Conservation (phyloP, 2,113 vertebrate species). For the Oncorhynchus keta region DNA sequence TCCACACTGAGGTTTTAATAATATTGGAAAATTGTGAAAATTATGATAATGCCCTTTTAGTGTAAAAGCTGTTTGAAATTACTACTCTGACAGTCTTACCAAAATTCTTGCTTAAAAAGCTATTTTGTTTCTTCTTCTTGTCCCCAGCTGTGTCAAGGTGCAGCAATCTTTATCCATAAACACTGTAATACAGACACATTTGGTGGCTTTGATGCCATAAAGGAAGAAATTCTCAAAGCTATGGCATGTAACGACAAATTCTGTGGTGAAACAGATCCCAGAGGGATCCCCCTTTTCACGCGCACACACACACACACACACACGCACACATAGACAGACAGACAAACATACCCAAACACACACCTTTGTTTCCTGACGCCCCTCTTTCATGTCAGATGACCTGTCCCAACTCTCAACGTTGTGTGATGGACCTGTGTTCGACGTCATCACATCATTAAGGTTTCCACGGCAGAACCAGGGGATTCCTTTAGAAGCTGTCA, state of each 20-base stretch:
- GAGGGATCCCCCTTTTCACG: background rate
- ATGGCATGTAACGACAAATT: background rate
- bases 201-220: slow-evolving; percentile 14
- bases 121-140: background rate
- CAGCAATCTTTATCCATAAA: slow-evolving; percentile 42
- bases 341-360: no score
- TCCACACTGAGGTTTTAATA: no score
- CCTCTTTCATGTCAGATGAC: background rate
- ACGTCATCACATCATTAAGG: background rate
- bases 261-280: background rate
- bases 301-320: background rate
- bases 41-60: slow-evolving; percentile 22
- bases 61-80: slow-evolving; percentile 7
- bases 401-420: no score
- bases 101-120: no score
- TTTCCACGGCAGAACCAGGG: background rate
- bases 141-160: slow-evolving; percentile 26
- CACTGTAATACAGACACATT: slow-evolving; percentile 40
- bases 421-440: no score
- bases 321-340: no score
- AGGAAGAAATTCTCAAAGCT: background rate
- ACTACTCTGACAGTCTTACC: no score
- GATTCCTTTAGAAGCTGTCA: background rate
- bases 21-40: no score
- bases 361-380: no score